Evolutionary conservation across 2,888 invertebrate genomes (phyloP), one percentile per base, ranked within the genome.

Genomic region (Steromphala cineraria): DNA sequence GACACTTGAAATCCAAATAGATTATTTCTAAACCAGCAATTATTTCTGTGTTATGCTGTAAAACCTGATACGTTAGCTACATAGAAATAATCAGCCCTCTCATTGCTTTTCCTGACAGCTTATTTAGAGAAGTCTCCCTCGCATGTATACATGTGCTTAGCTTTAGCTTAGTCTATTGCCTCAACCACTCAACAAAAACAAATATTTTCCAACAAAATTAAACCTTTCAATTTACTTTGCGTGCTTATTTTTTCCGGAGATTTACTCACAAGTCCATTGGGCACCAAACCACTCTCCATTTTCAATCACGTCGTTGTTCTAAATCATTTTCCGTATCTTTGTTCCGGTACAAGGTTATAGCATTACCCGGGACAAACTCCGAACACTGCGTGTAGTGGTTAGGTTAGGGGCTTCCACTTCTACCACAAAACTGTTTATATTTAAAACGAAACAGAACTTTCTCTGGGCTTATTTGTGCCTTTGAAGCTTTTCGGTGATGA

Each of bases 331-430:
- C 40, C 71, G 71, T 71, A 36, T 71, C 71, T 36, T 71, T n/a
- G 31, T 71, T 71, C 71, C 71, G 71, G 71, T 28, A 71, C 71
- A 71, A 71, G 36, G 71, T 71, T 71, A 71, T 71, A 31, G 71
- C 36, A 71, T 71, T 71, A 71, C 71, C 71, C 71, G 71, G 40
- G 36, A 31, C 40, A 8, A 71, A 40, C 71, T 71, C 71, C 71
- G 13, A 71, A 71, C 71, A 71, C 36, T 15, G 71, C n/a, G 17
- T 36, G 19, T 71, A 19, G 15, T 71, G 40, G 19, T 40, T 31
- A 19, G 19, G 71, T 40, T 71, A 19, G 36, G 71, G 36, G 36
- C n/a, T 71, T 71, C 71, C 40, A 71, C 71, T 71, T 40, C 31
- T 71, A 71, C 71, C 31, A 71, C 71, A 71, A 71, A 46, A 8